These are phyloP conservation scores for Melinaea menophilus DNA, from an alignment of 2,888 invertebrate genomes.

Conservation along the genomic window DNA sequence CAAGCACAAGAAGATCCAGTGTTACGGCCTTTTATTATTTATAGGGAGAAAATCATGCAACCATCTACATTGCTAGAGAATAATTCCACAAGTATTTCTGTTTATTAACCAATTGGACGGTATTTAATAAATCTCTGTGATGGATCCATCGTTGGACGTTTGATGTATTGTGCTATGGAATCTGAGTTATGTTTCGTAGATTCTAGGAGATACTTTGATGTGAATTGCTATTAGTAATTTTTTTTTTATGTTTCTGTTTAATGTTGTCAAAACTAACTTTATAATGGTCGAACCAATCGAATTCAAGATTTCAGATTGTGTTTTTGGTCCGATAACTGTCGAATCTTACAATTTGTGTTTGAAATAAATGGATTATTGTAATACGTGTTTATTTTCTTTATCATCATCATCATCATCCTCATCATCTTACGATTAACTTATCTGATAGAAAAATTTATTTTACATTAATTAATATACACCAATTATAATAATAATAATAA, in stretches of 20 bases:
- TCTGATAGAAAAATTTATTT: too few relatives aligned
- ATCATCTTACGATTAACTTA: not conserved
- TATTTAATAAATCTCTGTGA: constrained; percentile 74
- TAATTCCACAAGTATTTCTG: constrained; percentile 56
- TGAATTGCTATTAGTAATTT: constrained; percentile 74
- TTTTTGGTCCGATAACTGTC: constrained; percentile 69
- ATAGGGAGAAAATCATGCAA: constrained; percentile 66
- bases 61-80: constrained; percentile 65
- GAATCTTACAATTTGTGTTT: constrained; percentile 75
- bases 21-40: constrained; percentile 55
- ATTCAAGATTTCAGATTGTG: constrained; percentile 61
- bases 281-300: constrained; percentile 55
- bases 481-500: too few relatives aligned
- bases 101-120: constrained; percentile 64
- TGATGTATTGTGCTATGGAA: constrained; percentile 62
- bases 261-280: constrained; percentile 74
- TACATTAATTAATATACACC: too few relatives aligned
- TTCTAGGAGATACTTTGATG: constrained; percentile 64
- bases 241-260: constrained; percentile 69
- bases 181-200: constrained; percentile 73
- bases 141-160: constrained; percentile 68
- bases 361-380: constrained; percentile 71
- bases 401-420: too few relatives aligned
- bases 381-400: constrained; percentile 33
- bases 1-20: constrained; percentile 60